Evolutionary conservation across 2,797 vertebrate genomes (phyloP), one percentile per base, ranked within the genome.

Genomic region (Notamacropus eugenii): DNA sequence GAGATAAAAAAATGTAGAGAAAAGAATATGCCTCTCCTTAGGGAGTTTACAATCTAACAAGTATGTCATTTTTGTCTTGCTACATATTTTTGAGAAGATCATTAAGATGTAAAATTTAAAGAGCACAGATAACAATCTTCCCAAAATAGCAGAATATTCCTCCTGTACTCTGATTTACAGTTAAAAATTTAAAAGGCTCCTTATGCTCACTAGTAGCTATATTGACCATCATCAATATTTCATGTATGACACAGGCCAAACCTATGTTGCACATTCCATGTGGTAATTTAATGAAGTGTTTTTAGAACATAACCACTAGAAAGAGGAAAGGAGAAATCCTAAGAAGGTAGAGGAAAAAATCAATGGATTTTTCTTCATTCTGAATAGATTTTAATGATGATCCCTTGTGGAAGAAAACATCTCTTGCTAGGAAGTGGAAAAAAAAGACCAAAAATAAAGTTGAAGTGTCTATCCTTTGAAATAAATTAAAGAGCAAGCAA

Each of bases 111-210:
- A 95, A 93, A 74, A 27, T 55, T 62, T 40, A 93, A 93, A 93
- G 91, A 94, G 90, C 1, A 56, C 90, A 91, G 90, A 59, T 74
- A 94, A 97, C 31, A 52, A 0, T 96, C 96, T 97, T 97, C 55
- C 57, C 95, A 91, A 97, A 97, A 94, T 0, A 97, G 92, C 90
- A 54, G 59, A 55, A 40, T 96, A 54, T 9, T 92, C 54, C 57
- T 19, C 62, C 54, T 19, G 2, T 22, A 93, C 28, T 92, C 92
- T 95, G 62, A 95, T 97, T 96, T 91, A 94, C 93, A 94, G 97
- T 96, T 58, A 96, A 96, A 97, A 96, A 96, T 95, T 52, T 95
- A 92, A 62, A 97, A 24, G 58, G 56, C 92, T 96, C 96, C 3
- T 0, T 62, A 5, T 90, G 90, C 50, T 97, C 54, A 94, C 34